Percentiles rank a stretch among this genome's conserved stretches.
These are phyloP conservation scores for Pandemis corylana DNA, from an alignment of 2,888 invertebrate genomes.

Conservation along the genomic window DNA sequence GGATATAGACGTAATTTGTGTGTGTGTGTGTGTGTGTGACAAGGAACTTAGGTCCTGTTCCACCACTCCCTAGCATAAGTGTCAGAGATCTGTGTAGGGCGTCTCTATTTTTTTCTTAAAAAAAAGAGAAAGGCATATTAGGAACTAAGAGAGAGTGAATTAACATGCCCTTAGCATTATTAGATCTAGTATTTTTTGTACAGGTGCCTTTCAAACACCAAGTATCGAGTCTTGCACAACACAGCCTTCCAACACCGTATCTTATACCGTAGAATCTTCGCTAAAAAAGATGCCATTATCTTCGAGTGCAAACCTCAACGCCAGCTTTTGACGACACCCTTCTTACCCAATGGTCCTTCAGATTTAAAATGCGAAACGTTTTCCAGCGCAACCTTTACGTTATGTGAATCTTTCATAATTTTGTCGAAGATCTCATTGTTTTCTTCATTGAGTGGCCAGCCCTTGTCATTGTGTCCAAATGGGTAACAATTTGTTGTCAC, in stretches of 20 bases:
- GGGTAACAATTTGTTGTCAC: background rate
- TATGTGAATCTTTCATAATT: slow-evolving; percentile 35
- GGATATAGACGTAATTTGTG: too few species aligned
- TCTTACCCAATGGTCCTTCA: slow-evolving; percentile 35
- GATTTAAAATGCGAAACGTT: slow-evolving; percentile 26
- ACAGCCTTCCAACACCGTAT: background rate
- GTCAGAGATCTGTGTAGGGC: too few species aligned
- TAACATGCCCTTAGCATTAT: too few species aligned
- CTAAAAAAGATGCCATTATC: background rate
- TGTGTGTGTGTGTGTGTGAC: too few species aligned
- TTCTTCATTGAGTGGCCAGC: slow-evolving; percentile 6
- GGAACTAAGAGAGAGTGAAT: too few species aligned
- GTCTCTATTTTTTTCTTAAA: too few species aligned
- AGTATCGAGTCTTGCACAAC: background rate
- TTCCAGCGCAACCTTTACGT: slow-evolving; percentile 30
- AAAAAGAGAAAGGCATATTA: too few species aligned
- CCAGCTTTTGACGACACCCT: slow-evolving; percentile 15
- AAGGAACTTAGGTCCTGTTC: too few species aligned
- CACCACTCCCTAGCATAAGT: too few species aligned
- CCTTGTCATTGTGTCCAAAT: slow-evolving; percentile 1
- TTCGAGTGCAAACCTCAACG: slow-evolving; percentile 9
- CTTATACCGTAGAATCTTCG: slow-evolving; percentile 1
- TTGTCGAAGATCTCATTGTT: slow-evolving; percentile 19
- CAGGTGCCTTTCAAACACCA: background rate
- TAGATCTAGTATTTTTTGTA: too few species aligned